phyloP scores from a whole-genome alignment of 2,113 vertebrate genomes.

The Puntigrus tetrazona region DNA sequence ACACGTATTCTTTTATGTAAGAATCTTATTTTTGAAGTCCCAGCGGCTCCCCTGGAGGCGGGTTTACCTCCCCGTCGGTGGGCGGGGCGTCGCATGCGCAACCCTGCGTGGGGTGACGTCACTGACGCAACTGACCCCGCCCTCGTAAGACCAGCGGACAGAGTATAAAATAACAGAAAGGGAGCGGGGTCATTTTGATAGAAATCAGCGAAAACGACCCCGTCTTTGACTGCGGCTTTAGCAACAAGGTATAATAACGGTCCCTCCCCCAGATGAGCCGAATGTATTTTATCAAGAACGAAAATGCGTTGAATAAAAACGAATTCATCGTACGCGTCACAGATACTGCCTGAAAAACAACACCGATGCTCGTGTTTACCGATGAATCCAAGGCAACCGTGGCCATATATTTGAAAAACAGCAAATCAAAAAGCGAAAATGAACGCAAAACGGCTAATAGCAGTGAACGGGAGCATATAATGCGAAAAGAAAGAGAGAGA shows the following conservation, averaged over 20 bases:
- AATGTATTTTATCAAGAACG: neutral
- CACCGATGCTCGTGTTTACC: neutral
- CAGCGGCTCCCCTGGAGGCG: neutral
- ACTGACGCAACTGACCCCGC: slow-evolving; percentile 56
- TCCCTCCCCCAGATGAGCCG: too few species aligned
- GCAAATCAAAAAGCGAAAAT: neutral
- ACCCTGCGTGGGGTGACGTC: slow-evolving; percentile 65
- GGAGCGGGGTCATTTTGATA: neutral
- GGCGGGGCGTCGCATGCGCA: slow-evolving; percentile 7
- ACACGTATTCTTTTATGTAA: neutral
- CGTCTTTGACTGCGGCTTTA: neutral
- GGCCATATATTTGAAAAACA: neutral
- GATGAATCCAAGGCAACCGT: neutral
- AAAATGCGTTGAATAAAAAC: too few species aligned
- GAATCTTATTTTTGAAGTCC: neutral
- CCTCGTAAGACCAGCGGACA: slow-evolving; percentile 48
- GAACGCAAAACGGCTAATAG: neutral
- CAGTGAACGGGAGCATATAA: neutral
- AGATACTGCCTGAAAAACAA: neutral
- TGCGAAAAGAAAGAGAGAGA: neutral
- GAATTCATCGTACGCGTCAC: neutral
- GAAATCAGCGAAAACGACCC: neutral
- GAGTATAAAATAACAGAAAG: slow-evolving; percentile 47
- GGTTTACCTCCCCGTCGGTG: neutral
- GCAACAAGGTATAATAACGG: neutral